phyloP scores from a whole-genome alignment of 2,888 invertebrate species.

The Phymatocera aterrima region DNA sequence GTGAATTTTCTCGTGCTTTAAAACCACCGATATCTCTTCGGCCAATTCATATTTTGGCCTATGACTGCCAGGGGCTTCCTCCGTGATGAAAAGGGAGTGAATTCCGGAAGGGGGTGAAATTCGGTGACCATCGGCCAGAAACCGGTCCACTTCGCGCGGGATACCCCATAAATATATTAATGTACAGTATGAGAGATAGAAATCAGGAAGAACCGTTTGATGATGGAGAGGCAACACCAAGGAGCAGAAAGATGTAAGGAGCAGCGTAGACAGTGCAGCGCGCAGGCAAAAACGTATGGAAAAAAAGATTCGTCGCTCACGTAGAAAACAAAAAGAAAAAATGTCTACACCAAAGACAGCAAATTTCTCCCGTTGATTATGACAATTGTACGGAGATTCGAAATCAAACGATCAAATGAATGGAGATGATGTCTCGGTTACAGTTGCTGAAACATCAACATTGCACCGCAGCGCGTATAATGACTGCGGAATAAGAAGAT shows the following conservation, averaged over 20 bases:
- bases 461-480: neutral
- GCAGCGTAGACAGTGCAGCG: neutral
- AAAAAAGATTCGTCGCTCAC: slow-evolving; percentile 7
- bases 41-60: no score
- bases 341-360: neutral
- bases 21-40: no score
- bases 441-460: slow-evolving; percentile 11
- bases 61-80: no score
- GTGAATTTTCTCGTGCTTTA: no score
- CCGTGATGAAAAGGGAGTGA: no score
- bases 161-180: neutral
- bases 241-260: neutral
- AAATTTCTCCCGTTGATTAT: neutral
- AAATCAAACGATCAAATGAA: neutral
- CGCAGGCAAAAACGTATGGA: neutral
- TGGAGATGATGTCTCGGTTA: neutral
- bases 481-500: slow-evolving; percentile 25
- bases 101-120: no score
- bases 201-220: neutral
- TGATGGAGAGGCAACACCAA: neutral
- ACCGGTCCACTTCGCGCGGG: no score
- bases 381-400: neutral
- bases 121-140: no score
- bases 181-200: neutral
- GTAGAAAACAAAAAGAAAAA: neutral